phyloP scores from a whole-genome alignment of 2,888 invertebrate species.

The Pyrochroa serraticornis region DNA sequence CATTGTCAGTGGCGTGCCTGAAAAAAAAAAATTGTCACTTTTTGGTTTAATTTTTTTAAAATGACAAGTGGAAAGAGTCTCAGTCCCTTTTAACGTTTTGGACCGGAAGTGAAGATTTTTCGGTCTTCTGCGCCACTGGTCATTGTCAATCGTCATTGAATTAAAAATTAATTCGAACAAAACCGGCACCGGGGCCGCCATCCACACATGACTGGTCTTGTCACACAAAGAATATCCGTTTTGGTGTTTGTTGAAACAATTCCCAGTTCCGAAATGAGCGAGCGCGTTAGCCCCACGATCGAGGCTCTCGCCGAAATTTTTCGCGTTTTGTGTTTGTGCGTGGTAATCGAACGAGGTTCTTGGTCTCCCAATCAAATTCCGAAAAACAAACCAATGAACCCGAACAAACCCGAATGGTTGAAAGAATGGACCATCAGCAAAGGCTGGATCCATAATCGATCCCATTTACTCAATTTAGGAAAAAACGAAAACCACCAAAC shows the following conservation, averaged over 20 bases:
- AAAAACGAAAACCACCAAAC: constrained; percentile 30
- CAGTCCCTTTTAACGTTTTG: no score
- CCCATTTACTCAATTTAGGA: constrained; percentile 50
- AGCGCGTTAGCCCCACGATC: constrained; percentile 2
- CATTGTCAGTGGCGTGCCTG: no score
- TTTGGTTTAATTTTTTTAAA: no score
- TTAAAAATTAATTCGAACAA: background rate
- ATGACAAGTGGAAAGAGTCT: no score
- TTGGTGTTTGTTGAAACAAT: constrained; percentile 12
- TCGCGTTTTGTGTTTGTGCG: constrained; percentile 50
- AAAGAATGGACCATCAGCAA: constrained; percentile 59
- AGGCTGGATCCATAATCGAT: constrained; percentile 57
- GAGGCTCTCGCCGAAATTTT: constrained; percentile 34
- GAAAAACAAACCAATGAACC: constrained; percentile 10
- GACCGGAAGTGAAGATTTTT: no score
- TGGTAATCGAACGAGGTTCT: constrained; percentile 49
- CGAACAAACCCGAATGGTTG: constrained; percentile 52
- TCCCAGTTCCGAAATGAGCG: constrained; percentile 9
- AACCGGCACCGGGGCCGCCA: background rate
- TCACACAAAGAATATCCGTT: constrained; percentile 42
- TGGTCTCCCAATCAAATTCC: constrained; percentile 44
- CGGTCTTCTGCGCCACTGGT: constrained; percentile 6
- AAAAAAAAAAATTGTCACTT: no score
- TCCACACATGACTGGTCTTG: constrained; percentile 39
- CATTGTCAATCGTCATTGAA: background rate